Percentiles rank a stretch among this genome's conserved stretches.
Conservation (phyloP, 2,113 vertebrate genomes). For the Eolophus roseicapilla region DNA sequence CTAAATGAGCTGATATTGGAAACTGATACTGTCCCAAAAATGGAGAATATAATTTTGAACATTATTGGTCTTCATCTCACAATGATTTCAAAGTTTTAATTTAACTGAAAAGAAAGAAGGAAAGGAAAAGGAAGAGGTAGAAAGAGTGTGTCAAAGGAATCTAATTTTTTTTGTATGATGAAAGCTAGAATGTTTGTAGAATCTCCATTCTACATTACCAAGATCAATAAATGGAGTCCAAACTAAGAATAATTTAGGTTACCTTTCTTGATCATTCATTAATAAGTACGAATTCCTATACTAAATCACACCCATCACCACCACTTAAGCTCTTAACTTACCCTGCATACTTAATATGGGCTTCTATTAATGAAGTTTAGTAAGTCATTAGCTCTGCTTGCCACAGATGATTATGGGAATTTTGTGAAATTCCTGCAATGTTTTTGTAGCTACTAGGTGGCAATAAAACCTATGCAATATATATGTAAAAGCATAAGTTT, state of each 20-base stretch:
- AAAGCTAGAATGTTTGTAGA: background rate
- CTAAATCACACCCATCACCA: background rate
- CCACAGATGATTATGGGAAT: background rate
- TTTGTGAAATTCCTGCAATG: background rate
- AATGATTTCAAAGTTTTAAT: background rate
- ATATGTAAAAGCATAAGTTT: background rate
- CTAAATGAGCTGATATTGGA: background rate
- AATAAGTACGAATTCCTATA: background rate
- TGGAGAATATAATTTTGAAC: background rate
- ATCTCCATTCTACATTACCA: background rate
- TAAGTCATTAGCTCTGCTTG: background rate
- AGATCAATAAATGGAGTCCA: background rate
- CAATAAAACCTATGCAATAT: background rate
- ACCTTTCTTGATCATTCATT: background rate
- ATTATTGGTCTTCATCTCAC: background rate
- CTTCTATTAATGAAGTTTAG: background rate
- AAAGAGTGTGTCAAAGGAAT: background rate
- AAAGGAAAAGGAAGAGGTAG: background rate
- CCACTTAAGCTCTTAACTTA: background rate
- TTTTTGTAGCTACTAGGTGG: background rate
- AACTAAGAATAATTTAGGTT: background rate
- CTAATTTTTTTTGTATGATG: background rate
- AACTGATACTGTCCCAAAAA: background rate
- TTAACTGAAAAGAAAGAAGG: background rate
- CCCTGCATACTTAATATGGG: background rate